These are phyloP conservation scores for Cephus runcator DNA, from an alignment of 2,888 invertebrate genomes.

Conservation along the genomic window DNA sequence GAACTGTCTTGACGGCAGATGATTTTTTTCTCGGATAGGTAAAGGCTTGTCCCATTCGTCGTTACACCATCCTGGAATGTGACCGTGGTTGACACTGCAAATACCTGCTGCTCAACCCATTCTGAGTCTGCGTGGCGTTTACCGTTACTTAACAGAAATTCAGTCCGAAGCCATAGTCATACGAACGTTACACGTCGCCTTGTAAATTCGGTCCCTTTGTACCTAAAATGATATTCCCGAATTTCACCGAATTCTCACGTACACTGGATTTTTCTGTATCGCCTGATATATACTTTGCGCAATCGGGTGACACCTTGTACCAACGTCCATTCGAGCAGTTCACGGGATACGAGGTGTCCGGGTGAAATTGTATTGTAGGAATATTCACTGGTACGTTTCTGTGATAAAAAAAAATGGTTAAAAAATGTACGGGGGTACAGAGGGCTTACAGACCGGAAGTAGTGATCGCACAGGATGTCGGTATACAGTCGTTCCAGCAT, in stretches of 20 bases:
- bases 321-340: background rate
- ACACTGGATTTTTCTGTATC: background rate
- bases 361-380: background rate
- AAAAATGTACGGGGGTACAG: background rate
- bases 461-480: constrained; percentile 50
- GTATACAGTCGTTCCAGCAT: constrained; percentile 43
- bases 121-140: background rate
- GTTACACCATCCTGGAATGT: background rate
- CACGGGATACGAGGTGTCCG: background rate
- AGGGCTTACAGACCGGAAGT: constrained; percentile 42
- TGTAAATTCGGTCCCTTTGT: background rate
- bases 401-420: background rate
- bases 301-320: background rate
- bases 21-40: background rate
- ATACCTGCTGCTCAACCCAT: background rate
- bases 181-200: background rate
- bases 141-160: background rate
- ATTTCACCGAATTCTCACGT: background rate
- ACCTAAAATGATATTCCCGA: too few species aligned
- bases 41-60: background rate
- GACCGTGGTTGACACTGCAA: constrained; percentile 4
- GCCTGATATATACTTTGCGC: background rate
- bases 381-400: background rate
- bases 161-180: background rate
- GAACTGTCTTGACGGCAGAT: background rate